Conservation (phyloP, 2,113 vertebrate genomes). For the Eurypyga helias region DNA sequence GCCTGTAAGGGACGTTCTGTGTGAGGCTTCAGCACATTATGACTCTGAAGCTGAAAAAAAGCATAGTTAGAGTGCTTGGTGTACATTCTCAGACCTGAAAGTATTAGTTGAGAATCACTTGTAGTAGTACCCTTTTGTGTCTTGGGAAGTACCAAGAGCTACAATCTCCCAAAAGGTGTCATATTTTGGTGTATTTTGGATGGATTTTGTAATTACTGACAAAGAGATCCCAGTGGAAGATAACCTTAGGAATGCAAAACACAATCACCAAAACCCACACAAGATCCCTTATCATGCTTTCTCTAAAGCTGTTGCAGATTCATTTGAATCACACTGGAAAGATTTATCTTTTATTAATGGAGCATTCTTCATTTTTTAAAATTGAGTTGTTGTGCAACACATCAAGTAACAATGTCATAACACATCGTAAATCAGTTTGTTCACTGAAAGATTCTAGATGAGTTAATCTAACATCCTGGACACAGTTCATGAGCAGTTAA, state of each 20-base stretch:
- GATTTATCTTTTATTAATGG: constrained; percentile 68
- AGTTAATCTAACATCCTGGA: constrained; percentile 67
- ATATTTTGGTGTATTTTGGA: neutral
- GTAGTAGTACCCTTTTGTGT: neutral
- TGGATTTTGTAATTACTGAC: constrained; percentile 56
- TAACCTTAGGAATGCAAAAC: constrained; percentile 48
- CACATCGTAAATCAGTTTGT: constrained; percentile 62
- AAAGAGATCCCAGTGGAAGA: constrained; percentile 44
- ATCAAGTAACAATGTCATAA: constrained; percentile 67
- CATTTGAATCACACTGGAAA: constrained; percentile 63
- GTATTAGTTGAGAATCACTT: neutral
- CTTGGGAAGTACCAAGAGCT: neutral
- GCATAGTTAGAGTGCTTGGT: neutral
- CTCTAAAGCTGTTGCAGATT: constrained; percentile 39
- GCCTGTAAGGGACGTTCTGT: neutral
- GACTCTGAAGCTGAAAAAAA: neutral
- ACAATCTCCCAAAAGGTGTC: constrained; percentile 8
- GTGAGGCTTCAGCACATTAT: neutral
- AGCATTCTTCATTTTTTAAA: constrained; percentile 49
- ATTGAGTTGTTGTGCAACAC: constrained; percentile 66
- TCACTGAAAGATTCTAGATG: constrained; percentile 55
- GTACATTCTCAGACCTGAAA: neutral
- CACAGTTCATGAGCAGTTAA: constrained; percentile 61
- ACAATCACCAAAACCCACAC: constrained; percentile 36
- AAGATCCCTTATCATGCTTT: constrained; percentile 44